Evolutionary conservation across 2,113 vertebrate genomes (phyloP), one percentile per base, ranked within the genome.

Genomic region (Peromyscus californicus): DNA sequence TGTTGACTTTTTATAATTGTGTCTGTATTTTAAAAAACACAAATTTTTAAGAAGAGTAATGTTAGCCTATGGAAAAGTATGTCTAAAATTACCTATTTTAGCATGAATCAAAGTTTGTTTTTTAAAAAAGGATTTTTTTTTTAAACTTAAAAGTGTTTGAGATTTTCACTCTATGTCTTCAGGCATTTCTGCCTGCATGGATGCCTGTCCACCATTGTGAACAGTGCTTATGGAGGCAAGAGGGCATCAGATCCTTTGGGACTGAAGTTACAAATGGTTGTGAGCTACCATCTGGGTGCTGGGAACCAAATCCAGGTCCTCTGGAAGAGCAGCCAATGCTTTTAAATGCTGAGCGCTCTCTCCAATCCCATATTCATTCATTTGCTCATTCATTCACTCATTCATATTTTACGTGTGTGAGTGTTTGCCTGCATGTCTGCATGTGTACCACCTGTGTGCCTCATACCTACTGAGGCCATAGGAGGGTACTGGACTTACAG

Each of bases 61-160:
- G 76, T n/a, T 91, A 82, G 33, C 48, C 33, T 17, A 26, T 33
- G 6, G 45, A 51, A 82, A 80, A 7, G 9, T 61, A 26, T 39
- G 5, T 45, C 26, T 36, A 76, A 92, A 92, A 91, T 61, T 54
- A 90, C 8, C 39, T 48, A 36, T n/a, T 96, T 24, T n/a, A 75
- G 74, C 39, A 86, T 79, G 57, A 86, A 89, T 36, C 31, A 39
- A 95, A 91, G 51, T 76, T 84, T 91, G 29, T 51, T 79, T 33
- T 31, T 29, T 6, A 76, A 76, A 76, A 45, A 78, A 76, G 29
- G 7, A 31, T 31, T n/a, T n/a, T 0, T 36, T n/a, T 76, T 45
- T 45, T 31, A 10, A 10, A 79, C 29, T 79, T 54, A 31, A 19
- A 33, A 0, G 11, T 33, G 45, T 79, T 54, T 51, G 6, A 48